Evolutionary conservation across 1,140 invertebrate genomes (phyloP).

Genomic region (Mactra quadrangularis): DNA sequence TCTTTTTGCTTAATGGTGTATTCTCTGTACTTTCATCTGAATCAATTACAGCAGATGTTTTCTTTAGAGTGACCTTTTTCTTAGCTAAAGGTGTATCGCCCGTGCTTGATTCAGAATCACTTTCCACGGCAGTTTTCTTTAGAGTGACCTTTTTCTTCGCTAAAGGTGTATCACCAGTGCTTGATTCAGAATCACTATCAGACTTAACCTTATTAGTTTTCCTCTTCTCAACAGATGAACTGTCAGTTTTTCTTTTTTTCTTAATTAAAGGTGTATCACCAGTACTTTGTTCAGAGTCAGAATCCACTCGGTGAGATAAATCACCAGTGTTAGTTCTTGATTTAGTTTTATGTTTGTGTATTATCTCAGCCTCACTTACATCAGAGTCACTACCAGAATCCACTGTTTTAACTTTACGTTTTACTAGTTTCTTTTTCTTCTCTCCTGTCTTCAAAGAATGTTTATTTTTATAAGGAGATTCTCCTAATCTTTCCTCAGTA

Average conservation of each 20-base stretch:
- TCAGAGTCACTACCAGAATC: slow-evolving; percentile 1
- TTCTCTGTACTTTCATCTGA: too few relatives aligned
- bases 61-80: background rate
- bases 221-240: slow-evolving; percentile 4
- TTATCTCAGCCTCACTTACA: background rate
- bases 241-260: background rate
- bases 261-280: slow-evolving; percentile 22
- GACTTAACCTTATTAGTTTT: background rate
- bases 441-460: background rate
- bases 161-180: slow-evolving; percentile 25
- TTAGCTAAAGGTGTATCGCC: slow-evolving; percentile 22
- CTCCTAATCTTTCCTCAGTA: background rate
- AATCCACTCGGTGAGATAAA: background rate
- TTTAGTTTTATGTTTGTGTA: too few relatives aligned
- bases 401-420: slow-evolving; percentile 17
- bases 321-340: too few relatives aligned
- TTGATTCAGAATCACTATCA: background rate
- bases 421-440: slow-evolving; percentile 24
- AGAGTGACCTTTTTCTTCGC: background rate
- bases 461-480: background rate
- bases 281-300: background rate
- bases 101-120: background rate
- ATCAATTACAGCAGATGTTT: background rate
- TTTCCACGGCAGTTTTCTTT: background rate
- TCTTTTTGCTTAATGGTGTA: too few relatives aligned